phyloP scores from a whole-genome alignment of 2,113 vertebrate species.

The Cyanistes caeruleus region DNA sequence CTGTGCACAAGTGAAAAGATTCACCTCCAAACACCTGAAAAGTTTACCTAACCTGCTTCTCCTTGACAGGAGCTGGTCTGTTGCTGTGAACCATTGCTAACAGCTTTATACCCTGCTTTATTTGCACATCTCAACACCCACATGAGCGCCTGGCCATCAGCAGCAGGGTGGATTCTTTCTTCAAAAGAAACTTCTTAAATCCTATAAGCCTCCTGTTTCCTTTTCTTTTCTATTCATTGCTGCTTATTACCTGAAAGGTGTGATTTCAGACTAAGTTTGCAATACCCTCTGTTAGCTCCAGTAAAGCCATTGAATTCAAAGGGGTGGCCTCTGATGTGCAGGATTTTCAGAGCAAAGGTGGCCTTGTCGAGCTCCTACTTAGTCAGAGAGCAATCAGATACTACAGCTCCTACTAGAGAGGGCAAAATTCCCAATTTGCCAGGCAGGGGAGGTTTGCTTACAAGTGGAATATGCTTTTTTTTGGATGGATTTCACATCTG shows the following conservation, averaged over 20 bases:
- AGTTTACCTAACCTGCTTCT: conserved; percentile 46
- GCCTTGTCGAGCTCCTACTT: not conserved
- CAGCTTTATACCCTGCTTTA: conserved; percentile 15
- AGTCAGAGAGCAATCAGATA: not conserved
- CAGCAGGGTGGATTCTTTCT: not conserved
- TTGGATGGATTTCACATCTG: not conserved
- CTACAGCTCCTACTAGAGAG: not conserved
- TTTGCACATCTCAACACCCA: conserved; percentile 26
- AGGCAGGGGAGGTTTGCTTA: not conserved
- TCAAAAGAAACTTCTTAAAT: conserved; percentile 42
- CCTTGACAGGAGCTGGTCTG: not conserved
- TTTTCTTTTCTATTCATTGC: conserved; percentile 24
- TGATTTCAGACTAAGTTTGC: conserved; percentile 22
- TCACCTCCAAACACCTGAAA: conserved; percentile 65
- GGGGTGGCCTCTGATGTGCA: not conserved
- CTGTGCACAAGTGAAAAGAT: conserved; percentile 60
- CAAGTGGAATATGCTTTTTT: not conserved
- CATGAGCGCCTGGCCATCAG: not conserved
- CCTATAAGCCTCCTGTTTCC: conserved; percentile 1
- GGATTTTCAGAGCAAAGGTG: not conserved
- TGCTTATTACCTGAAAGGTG: conserved; percentile 30
- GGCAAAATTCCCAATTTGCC: not conserved
- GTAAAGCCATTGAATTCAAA: not conserved
- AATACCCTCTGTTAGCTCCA: not conserved
- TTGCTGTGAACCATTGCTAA: not conserved